These are phyloP conservation scores for Sarcophaga variegata DNA, from an alignment of 2,888 invertebrate species.

Conservation along the genomic window DNA sequence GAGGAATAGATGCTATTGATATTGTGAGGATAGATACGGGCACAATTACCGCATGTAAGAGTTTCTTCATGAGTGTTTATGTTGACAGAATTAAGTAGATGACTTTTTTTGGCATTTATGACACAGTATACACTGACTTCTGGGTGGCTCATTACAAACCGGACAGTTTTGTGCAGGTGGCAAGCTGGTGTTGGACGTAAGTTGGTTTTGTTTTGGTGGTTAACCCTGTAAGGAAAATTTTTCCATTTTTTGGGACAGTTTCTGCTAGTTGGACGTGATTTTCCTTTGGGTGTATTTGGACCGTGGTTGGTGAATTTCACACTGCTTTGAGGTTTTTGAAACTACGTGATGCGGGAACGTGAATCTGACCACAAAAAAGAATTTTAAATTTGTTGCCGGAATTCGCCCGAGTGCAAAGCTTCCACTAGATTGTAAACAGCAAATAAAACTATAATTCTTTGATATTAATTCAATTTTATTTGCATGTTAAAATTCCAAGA, in stretches of 20 bases:
- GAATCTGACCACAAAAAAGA: neutral
- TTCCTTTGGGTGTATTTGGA: neutral
- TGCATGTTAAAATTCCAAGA: too few species aligned
- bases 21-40: too few species aligned
- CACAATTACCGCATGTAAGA: too few species aligned
- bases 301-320: neutral
- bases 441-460: too few species aligned
- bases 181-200: neutral
- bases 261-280: neutral
- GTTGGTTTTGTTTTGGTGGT: constrained; percentile 8
- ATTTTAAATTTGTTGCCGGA: constrained; percentile 3
- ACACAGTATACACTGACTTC: neutral
- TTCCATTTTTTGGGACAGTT: constrained; percentile 21
- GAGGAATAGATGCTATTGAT: too few species aligned
- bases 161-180: neutral
- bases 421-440: neutral
- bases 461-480: too few species aligned
- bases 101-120: neutral
- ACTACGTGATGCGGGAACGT: neutral
- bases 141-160: neutral
- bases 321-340: neutral
- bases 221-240: constrained; percentile 34
- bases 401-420: neutral
- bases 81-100: constrained; percentile 14
- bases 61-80: neutral